Evolutionary conservation across 2,113 vertebrate genomes (phyloP).

Genomic region (Porphyrio hochstetteri): DNA sequence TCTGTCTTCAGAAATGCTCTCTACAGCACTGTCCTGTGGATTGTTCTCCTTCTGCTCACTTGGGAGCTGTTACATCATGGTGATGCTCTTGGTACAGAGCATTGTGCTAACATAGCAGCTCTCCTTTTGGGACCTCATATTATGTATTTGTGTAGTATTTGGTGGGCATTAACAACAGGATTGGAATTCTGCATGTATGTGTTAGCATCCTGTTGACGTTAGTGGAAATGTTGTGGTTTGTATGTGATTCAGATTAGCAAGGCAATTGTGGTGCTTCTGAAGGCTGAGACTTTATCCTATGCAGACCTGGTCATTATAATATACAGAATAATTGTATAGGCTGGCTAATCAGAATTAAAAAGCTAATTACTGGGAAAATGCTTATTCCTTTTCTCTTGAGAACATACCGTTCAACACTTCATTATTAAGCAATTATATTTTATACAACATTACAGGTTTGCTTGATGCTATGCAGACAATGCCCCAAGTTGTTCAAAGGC

Average conservation of each 20-base stretch:
- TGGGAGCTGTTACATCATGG: not conserved
- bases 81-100: not conserved
- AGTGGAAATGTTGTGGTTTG: not conserved
- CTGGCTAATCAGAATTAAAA: not conserved
- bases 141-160: not conserved
- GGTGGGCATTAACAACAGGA: not conserved
- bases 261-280: not conserved
- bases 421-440: conserved; percentile 11
- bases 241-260: not conserved
- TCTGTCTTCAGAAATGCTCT: not conserved
- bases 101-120: not conserved
- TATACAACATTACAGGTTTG: not conserved
- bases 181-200: not conserved
- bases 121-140: not conserved
- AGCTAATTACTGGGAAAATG: not conserved
- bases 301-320: not conserved
- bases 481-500: not conserved
- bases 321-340: not conserved
- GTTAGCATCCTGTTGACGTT: fast-evolving
- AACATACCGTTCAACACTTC: not conserved
- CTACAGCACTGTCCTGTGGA: not conserved
- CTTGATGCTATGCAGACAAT: not conserved
- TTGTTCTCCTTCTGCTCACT: too few species aligned
- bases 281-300: not conserved
- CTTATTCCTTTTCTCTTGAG: not conserved